Evolutionary conservation across 2,113 vertebrate species (phyloP).

Genomic region (Brachypodius melanocephalos): DNA sequence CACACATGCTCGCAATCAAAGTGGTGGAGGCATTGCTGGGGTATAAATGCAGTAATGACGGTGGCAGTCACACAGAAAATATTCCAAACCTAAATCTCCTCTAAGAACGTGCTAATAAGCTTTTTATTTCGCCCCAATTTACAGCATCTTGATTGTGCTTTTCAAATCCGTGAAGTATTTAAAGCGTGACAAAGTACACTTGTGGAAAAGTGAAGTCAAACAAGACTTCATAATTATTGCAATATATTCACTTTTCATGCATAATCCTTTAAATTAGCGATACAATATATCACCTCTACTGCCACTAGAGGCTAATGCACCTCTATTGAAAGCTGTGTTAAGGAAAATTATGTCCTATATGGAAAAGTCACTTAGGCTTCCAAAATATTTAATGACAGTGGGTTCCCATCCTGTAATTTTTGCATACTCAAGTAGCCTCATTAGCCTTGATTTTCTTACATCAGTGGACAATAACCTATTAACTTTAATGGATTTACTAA

Average conservation of each 20-base stretch:
- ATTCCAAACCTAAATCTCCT: background rate
- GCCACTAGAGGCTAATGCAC: conserved; percentile 63
- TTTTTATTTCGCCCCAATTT: conserved; percentile 25
- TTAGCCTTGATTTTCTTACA: conserved; percentile 57
- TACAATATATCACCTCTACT: conserved; percentile 56
- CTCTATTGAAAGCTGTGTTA: conserved; percentile 50
- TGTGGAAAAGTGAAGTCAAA: conserved; percentile 64
- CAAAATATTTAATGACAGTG: conserved; percentile 53
- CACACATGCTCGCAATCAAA: conserved; percentile 27
- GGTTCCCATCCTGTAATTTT: conserved; percentile 32
- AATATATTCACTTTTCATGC: conserved; percentile 61
- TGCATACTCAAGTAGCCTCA: conserved; percentile 43
- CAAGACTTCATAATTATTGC: conserved; percentile 64
- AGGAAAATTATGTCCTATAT: conserved; percentile 57
- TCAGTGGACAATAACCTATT: conserved; percentile 43
- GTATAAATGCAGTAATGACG: conserved; percentile 33
- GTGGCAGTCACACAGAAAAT: conserved; percentile 37
- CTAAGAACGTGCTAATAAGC: conserved; percentile 6
- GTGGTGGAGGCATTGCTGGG: background rate
- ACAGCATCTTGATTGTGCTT: conserved; percentile 18
- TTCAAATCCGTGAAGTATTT: background rate
- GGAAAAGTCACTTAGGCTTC: conserved; percentile 41
- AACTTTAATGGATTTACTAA: conserved; percentile 56
- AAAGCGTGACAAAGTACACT: conserved; percentile 9
- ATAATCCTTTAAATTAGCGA: conserved; percentile 55